Percentiles rank a stretch among this genome's conserved stretches.
phyloP scores from a whole-genome alignment of 2,113 vertebrate species.

The Formicarius rufipectus region DNA sequence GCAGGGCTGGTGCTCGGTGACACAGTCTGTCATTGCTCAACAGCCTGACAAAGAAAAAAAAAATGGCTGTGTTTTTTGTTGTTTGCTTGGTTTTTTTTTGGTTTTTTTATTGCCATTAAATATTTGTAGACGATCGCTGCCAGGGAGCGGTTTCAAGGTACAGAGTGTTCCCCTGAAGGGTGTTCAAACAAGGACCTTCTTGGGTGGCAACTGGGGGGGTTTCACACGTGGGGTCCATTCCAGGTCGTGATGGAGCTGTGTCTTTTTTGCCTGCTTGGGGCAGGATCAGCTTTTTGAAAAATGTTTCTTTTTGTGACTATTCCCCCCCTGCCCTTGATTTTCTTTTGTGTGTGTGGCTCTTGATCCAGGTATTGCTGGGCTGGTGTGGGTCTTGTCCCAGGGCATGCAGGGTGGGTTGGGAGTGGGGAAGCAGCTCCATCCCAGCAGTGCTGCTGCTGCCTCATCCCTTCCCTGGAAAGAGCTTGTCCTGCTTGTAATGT shows the following conservation, averaged over 20 bases:
- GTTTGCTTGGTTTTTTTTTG: not conserved
- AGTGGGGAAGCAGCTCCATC: not conserved
- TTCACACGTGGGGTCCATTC: not conserved
- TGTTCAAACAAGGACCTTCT: not conserved
- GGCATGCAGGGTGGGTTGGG: not conserved
- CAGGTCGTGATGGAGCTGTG: not conserved
- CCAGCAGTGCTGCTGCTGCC: not conserved
- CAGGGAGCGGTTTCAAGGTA: constrained; percentile 14
- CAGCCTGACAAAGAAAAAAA: not conserved
- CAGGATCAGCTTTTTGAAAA: not conserved
- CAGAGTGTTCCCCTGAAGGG: not conserved
- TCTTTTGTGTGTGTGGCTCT: not conserved
- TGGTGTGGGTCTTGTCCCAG: too few species aligned
- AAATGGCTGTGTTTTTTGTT: too few species aligned
- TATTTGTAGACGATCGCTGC: not conserved
- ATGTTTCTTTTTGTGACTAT: not conserved
- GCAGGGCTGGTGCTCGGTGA: not conserved
- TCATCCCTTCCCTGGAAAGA: not conserved
- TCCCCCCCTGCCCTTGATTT: not conserved
- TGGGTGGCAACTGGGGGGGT: not conserved
- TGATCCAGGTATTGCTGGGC: not conserved
- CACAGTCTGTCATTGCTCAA: not conserved
- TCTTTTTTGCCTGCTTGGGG: not conserved
- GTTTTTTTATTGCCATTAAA: too few species aligned
- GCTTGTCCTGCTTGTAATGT: not conserved